Evolutionary conservation across 1,140 invertebrate genomes (phyloP), one percentile per base, ranked within the genome.

Genomic region (Drosophila repletoides): DNA sequence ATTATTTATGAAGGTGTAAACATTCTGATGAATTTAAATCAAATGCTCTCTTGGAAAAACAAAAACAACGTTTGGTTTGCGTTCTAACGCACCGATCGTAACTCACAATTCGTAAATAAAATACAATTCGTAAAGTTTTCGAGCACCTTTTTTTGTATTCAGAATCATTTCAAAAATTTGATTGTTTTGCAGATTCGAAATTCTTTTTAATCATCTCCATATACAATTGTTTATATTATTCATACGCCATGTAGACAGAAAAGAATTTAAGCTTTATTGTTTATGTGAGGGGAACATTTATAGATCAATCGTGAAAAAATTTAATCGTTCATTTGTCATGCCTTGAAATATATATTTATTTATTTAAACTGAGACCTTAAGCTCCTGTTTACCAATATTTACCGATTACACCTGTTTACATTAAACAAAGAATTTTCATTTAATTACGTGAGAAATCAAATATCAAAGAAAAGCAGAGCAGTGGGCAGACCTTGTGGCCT

Each of bases 1-100:
- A 65, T 70, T 74, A 60, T 80, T 79, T 65, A 79, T 60, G 49
- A 46, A 53, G 65, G 43, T 65, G 76, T 70, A 75, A 74, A 80
- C 75, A 79, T 51, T 60, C 65, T 70, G 65, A 65, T 79, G 48
- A 65, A 56, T 80, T 46, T 28, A 61, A 79, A 40, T 56, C 29
- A 53, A 67, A 45, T 52, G 41, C 43, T 15, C 28, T 31, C 31
- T 58, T 43, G 21, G 61, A 33, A 24, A 48, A 34, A 33, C 33
- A n/a, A 73, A 73, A 73, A 45, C 31, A 74, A 53, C 49, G 34
- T 48, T 52, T 72, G 59, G 29, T 40, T 61, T 52, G 24, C 53
- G 29, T 58, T 28, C 53, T 26, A 49, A 46, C 26, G 26, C 46
- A 29, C 34, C 48, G 61, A 76, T 67, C 51, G 33, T 41, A 64